Percentiles rank a stretch among this genome's conserved stretches.
Conservation (phyloP, 2,888 invertebrate species). For the Eristalis arbustorum region DNA sequence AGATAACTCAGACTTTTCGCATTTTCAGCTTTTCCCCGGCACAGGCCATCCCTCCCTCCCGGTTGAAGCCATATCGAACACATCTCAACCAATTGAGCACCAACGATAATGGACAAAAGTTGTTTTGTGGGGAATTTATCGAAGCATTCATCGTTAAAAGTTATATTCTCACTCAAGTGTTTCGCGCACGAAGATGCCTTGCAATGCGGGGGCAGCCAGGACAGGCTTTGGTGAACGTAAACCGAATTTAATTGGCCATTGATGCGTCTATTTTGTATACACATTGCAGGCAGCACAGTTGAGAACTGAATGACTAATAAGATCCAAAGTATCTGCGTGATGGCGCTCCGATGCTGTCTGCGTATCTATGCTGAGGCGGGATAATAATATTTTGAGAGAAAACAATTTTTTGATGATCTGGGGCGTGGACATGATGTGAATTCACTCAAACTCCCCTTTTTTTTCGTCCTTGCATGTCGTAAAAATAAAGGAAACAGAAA, state of each 20-base stretch:
- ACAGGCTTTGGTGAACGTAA: constrained; percentile 12
- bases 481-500: neutral
- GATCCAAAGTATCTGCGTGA: neutral
- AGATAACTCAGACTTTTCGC: constrained; percentile 42
- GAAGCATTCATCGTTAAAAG: constrained; percentile 67
- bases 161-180: constrained; percentile 34
- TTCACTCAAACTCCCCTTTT: neutral
- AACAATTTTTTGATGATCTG: neutral
- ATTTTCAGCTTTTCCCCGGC: constrained; percentile 28
- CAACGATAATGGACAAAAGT: constrained; percentile 67
- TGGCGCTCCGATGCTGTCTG: neutral
- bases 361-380: neutral
- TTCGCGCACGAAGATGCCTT: neutral
- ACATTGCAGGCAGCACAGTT: constrained; percentile 7
- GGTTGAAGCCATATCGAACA: neutral
- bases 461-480: neutral
- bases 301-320: constrained; percentile 29
- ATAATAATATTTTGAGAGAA: neutral
- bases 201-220: neutral
- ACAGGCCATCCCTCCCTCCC: neutral
- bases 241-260: constrained; percentile 65
- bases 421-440: neutral
- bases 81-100: constrained; percentile 45
- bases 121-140: constrained; percentile 66
- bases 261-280: constrained; percentile 25